A percentile compares a stretch with the other conserved stretches of the same genome.
Evolutionary conservation across 1,140 invertebrate genomes (phyloP).

Genomic region (Diabrotica undecimpunctata): DNA sequence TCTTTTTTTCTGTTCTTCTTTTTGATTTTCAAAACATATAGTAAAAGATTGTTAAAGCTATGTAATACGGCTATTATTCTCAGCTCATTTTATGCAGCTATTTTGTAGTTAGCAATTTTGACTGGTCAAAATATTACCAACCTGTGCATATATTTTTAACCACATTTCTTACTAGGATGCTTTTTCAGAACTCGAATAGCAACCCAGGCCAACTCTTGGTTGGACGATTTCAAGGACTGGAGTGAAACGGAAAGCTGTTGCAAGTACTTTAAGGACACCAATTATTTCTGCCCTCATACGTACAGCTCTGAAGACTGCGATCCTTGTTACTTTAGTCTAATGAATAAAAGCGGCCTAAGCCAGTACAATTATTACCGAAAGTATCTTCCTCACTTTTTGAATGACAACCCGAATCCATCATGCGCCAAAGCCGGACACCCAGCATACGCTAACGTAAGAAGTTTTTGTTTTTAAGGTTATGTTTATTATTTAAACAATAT

Average conservation of each 20-base stretch:
- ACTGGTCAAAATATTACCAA: no score
- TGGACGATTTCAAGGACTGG: constrained; percentile 93
- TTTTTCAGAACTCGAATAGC: constrained; percentile 66
- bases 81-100: no score
- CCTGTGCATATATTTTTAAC: no score
- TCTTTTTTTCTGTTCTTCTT: no score
- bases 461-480: no score
- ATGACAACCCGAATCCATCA: constrained; percentile 69
- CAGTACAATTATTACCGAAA: constrained; percentile 60
- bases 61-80: no score
- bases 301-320: constrained; percentile 32
- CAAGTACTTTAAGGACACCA: constrained; percentile 56
- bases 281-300: constrained; percentile 62
- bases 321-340: constrained; percentile 31
- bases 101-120: no score
- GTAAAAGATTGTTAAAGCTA: no score
- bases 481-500: no score
- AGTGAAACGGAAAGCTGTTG: constrained; percentile 58
- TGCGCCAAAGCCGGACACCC: constrained; percentile 81
- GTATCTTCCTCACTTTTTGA: constrained; percentile 77
- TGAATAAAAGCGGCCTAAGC: constrained; percentile 34
- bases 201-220: constrained; percentile 76
- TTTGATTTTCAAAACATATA: no score
- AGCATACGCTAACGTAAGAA: constrained; percentile 58
- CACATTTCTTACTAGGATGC: background rate